Evolutionary conservation across 2,113 vertebrate species (phyloP).

Genomic region (Cyphomyrus discorhynchus): DNA sequence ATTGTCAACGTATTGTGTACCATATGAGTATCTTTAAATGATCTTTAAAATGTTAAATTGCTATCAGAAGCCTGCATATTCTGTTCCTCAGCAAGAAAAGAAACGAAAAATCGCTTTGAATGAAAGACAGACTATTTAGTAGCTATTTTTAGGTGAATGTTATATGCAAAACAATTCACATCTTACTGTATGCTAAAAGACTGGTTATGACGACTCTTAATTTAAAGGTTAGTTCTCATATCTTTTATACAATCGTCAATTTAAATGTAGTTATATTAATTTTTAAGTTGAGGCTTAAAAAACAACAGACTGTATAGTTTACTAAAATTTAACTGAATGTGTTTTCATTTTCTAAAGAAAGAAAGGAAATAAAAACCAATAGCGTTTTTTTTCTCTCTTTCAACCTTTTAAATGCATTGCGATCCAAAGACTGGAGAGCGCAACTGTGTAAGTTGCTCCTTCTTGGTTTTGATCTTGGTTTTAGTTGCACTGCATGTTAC

Average conservation of each 20-base stretch:
- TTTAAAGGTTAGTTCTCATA: constrained; percentile 16
- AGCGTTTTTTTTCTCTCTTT: neutral
- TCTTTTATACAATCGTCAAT: neutral
- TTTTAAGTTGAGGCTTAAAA: neutral
- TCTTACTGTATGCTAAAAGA: constrained; percentile 3
- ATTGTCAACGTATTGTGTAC: neutral
- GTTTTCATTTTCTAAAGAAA: neutral
- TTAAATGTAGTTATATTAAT: neutral
- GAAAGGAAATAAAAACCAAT: neutral
- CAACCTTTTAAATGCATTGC: neutral
- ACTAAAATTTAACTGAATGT: neutral
- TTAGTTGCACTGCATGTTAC: neutral
- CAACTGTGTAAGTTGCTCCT: neutral
- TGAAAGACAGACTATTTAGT: neutral
- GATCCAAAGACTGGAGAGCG: neutral
- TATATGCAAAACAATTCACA: constrained; percentile 4
- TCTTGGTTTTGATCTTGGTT: neutral
- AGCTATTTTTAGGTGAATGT: neutral
- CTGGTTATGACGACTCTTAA: constrained; percentile 11
- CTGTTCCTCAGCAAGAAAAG: neutral
- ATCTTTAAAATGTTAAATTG: neutral
- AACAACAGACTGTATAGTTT: neutral
- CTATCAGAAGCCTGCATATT: neutral
- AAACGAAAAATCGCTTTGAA: constrained; percentile 11
- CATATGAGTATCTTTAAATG: constrained; percentile 1